Base-by-base conservation (phyloP, 1,140 invertebrate species). In the Drosophila sp. region DNA sequence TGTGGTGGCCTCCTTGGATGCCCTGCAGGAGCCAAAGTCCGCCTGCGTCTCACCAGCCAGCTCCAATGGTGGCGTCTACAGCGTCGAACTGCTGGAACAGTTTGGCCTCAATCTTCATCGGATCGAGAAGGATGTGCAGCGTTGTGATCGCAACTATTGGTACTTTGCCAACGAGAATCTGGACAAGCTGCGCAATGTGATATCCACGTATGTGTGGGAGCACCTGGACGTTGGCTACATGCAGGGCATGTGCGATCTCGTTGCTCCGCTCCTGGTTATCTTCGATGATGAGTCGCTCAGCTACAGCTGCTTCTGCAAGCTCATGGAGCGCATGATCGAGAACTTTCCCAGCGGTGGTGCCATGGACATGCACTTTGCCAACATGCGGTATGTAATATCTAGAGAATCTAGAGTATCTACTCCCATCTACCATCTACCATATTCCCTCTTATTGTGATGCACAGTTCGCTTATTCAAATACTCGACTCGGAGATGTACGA, bases 151-250 rank as follows among this genome's bases (percentile, higher is more conserved):
- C 56, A 98, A 98, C 91, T 97, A 98, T 91, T 96, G 95, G 92
- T 99, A 98, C 92, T 99, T 99, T 92, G 94, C 94, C 8, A 94
- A 95, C 36, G 95, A 96, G 66, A 99, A 99, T 93, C 93, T 99
- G 70, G 97, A 98, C 71, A 98, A 98, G 92, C 92, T 99, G n/a
- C 93, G 97, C 41, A 98, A 98, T 93, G 95, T 99, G 46, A 99
- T 99, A 96, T 98, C 97, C 95, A 99, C 97, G 94, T 98, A 97
- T 93, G 97, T 99, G 21, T 99, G 97, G 97, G 96, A 98, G 91
- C 96, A 98, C 89, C 92, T 98, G 71, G 97, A 98, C 43, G 94
- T 97, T 51, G 98, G 98, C 4, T 97, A 97, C 91, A 96, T 97
- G 94, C 96, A 97, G 92, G 96, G 98, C 92, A 99, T 99, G 97